Evolutionary conservation across 2,888 invertebrate genomes (phyloP).

Genomic region (Cepaea hortensis): DNA sequence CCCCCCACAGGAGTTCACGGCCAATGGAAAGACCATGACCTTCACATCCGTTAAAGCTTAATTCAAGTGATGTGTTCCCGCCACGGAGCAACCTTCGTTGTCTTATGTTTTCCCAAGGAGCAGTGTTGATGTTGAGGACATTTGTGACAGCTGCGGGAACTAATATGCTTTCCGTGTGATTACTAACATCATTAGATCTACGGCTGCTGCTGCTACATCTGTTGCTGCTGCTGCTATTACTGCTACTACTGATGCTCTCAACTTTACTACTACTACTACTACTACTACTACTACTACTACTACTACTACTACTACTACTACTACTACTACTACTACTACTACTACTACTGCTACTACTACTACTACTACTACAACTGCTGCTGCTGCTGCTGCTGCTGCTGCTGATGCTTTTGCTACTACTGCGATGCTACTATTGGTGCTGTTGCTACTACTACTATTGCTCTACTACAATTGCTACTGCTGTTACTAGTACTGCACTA

Average conservation of each 20-base stretch:
- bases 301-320: slow-evolving; percentile 44
- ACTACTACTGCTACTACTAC: slow-evolving; percentile 43
- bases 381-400: slow-evolving; percentile 11
- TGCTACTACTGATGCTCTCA: slow-evolving; percentile 11
- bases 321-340: slow-evolving; percentile 42
- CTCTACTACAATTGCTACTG: neutral
- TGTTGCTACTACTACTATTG: neutral
- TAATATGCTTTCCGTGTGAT: too few relatives aligned
- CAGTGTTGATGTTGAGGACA: neutral
- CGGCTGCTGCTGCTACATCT: too few relatives aligned
- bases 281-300: slow-evolving; percentile 42
- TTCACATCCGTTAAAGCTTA: neutral
- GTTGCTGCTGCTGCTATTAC: neutral
- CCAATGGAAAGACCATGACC: neutral
- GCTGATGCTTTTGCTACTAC: neutral
- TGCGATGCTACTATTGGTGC: neutral
- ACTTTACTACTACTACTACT: slow-evolving; percentile 34
- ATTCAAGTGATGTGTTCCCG: neutral
- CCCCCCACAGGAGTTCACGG: neutral
- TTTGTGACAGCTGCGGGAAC: too few relatives aligned
- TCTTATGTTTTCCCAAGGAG: too few relatives aligned
- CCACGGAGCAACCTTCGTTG: neutral
- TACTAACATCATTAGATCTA: too few relatives aligned
- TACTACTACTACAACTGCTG: slow-evolving; percentile 31
- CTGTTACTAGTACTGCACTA: neutral